Evolutionary conservation across 2,888 invertebrate genomes (phyloP), one percentile per base, ranked within the genome.

Genomic region (Amphipoea lucens): DNA sequence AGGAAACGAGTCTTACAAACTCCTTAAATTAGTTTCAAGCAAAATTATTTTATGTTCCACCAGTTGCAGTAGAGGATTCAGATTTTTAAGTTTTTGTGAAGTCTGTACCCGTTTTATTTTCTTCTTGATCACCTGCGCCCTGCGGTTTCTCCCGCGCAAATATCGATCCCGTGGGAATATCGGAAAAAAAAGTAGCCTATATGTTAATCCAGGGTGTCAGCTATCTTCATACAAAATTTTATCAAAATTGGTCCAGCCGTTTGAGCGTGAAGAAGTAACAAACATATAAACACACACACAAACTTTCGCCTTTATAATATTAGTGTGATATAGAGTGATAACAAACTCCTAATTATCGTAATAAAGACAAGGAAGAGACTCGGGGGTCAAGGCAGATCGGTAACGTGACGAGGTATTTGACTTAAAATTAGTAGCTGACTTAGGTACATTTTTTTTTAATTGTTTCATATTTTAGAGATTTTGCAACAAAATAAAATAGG

Each of bases 11-110:
- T 81, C 36, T 66, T 36, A 66, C 7, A 2, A 60, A 42, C 20
- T n/a, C 14, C 48, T 20, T 23, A 60, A 80, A 76, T 81, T 51
- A 7, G 36, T 57, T 68, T n/a, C 4, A 79, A 57, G 63, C 9
- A 45, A 29, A 5, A 40, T 54, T 6, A 36, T 51, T 65, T 54
- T 36, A 14, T 12, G 14, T 60, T 60, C 7, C 57, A 23, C 62
- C 20, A 63, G 74, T 29, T n/a, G 5, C 20, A 63, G 74, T 29
- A 36, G 5, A 6, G 11, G n/a, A 66, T 42, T 67, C 11, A 48
- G n/a, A 20, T 63, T 20, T 29, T 29, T 62, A n/a, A 48, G 17
- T 67, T 11, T 67, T 36, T 20, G 12, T 20, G 36, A 45, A 75
- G 23, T 17, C 29, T 51, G 36, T 29, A 29, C 14, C 51, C 7